Evolutionary conservation across 1,140 invertebrate genomes (phyloP).

Genomic region (Lordiphosa stackelbergi): DNA sequence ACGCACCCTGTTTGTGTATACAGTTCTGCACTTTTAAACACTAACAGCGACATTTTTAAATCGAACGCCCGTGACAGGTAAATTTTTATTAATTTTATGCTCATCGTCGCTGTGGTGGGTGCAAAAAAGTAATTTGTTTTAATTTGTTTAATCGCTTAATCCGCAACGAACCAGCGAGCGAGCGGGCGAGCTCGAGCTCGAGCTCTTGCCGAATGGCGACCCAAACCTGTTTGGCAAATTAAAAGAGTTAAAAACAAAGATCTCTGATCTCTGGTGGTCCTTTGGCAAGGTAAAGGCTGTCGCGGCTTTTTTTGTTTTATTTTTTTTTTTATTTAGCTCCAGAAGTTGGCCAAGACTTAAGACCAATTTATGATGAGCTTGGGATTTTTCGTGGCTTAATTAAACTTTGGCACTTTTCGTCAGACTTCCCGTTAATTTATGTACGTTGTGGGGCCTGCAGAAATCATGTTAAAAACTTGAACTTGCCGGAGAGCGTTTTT

Average conservation of each 20-base stretch:
- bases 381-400: slow-evolving; percentile 56
- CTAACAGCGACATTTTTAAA: slow-evolving; percentile 46
- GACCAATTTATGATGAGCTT: slow-evolving; percentile 65
- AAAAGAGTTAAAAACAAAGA: slow-evolving; percentile 27
- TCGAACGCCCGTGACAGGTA: slow-evolving; percentile 41
- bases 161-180: slow-evolving; percentile 35
- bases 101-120: slow-evolving; percentile 66
- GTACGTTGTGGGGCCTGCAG: slow-evolving; percentile 30
- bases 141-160: slow-evolving; percentile 76
- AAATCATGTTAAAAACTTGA: slow-evolving; percentile 62
- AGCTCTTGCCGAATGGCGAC: not conserved
- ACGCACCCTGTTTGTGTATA: slow-evolving; percentile 21
- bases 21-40: slow-evolving; percentile 23
- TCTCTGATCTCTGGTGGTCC: slow-evolving; percentile 60
- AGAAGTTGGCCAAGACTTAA: slow-evolving; percentile 44
- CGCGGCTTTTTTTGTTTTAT: slow-evolving; percentile 7
- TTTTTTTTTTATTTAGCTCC: slow-evolving; percentile 66
- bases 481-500: slow-evolving; percentile 37
- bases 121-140: slow-evolving; percentile 76
- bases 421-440: slow-evolving; percentile 51
- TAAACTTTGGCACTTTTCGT: slow-evolving; percentile 69
- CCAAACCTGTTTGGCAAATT: slow-evolving; percentile 62
- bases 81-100: slow-evolving; percentile 73
- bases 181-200: no score
- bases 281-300: slow-evolving; percentile 37